These are phyloP conservation scores for Leptoteleia sp. DNA, from an alignment of 1,140 invertebrate species.

Conservation along the genomic window DNA sequence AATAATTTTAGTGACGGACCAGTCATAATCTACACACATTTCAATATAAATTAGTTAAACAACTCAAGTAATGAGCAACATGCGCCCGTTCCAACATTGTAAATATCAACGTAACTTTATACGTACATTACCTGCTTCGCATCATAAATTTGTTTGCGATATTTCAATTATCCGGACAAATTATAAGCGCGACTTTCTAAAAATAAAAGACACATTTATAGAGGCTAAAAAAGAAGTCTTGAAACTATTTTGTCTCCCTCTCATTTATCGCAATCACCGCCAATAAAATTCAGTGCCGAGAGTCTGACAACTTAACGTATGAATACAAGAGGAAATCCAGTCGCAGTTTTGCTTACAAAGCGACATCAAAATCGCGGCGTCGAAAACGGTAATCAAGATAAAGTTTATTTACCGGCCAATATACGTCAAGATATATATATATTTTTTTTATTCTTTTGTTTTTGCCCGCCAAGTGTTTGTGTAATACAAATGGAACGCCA, in stretches of 20 bases:
- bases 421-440: conserved; percentile 48
- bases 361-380: no score
- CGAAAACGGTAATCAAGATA: conserved; percentile 53
- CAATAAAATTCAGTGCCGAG: conserved; percentile 29
- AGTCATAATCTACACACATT: conserved; percentile 12
- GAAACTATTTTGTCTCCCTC: conserved; percentile 2
- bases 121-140: no score
- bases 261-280: conserved; percentile 33
- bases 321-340: conserved; percentile 26
- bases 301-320: conserved; percentile 38
- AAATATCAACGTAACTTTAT: conserved; percentile 1
- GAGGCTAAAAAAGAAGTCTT: no score
- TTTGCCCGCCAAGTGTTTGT: conserved; percentile 18
- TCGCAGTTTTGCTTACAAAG: conserved; percentile 9
- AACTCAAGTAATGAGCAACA: background rate
- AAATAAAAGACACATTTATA: no score
- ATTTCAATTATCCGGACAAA: no score
- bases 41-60: conserved; percentile 22
- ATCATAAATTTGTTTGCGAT: no score
- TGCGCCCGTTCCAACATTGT: background rate
- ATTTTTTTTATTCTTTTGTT: no score
- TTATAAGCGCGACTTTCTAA: no score
- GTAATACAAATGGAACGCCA: conserved; percentile 54
- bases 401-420: conserved; percentile 40
- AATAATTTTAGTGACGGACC: conserved; percentile 17